phyloP scores from a whole-genome alignment of 2,113 vertebrate species.

The Aythya baeri region DNA sequence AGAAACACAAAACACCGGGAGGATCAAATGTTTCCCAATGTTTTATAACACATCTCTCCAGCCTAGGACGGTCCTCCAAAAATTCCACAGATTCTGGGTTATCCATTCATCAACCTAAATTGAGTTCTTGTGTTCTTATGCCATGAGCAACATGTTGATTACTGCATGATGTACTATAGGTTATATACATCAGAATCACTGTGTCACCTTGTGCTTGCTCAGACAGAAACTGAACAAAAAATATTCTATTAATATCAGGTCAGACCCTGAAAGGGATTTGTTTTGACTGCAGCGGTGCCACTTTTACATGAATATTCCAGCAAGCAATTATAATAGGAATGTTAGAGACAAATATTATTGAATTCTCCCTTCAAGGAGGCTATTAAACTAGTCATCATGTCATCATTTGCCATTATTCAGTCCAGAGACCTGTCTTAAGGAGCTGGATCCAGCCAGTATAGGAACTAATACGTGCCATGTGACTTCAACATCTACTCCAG shows the following conservation, averaged over 20 bases:
- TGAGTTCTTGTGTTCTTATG: neutral
- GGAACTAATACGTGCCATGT: neutral
- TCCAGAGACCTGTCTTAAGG: neutral
- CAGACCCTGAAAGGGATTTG: constrained; percentile 7
- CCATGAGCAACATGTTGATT: constrained; percentile 2
- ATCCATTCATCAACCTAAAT: constrained; percentile 51
- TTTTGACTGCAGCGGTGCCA: constrained; percentile 14
- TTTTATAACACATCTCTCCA: neutral
- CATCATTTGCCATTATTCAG: neutral
- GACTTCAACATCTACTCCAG: neutral
- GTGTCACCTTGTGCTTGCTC: neutral
- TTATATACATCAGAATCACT: neutral
- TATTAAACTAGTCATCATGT: neutral
- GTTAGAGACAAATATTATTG: neutral
- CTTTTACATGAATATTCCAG: constrained; percentile 25
- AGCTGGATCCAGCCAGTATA: neutral
- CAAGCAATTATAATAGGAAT: constrained; percentile 30
- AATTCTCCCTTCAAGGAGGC: neutral
- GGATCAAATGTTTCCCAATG: constrained; percentile 15
- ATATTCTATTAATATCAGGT: constrained; percentile 6
- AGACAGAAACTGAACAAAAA: neutral
- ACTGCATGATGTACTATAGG: neutral
- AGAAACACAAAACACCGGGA: neutral
- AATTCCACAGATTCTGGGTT: constrained; percentile 52
- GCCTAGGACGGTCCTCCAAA: neutral